These are phyloP conservation scores for Adoxophyes honmai DNA, from an alignment of 1,140 invertebrate species.

Conservation along the genomic window DNA sequence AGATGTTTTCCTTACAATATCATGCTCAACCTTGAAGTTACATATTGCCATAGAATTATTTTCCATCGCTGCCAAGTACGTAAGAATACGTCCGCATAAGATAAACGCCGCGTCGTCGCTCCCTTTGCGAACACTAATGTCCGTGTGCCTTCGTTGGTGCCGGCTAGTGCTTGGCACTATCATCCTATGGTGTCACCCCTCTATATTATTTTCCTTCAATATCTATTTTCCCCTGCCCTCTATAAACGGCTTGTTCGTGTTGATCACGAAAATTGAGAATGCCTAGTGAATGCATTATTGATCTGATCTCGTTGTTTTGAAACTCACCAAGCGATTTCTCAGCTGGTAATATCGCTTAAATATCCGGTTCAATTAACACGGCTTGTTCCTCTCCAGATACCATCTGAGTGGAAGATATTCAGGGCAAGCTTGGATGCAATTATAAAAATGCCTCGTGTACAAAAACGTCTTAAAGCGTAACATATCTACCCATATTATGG, in stretches of 20 bases:
- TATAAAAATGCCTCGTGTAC: conserved; percentile 33
- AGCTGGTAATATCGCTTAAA: not conserved
- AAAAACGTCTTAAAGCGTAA: conserved; percentile 1
- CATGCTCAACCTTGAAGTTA: conserved; percentile 3
- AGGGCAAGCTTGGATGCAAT: conserved; percentile 35
- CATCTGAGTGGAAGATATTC: conserved; percentile 34
- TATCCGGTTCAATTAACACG: conserved; percentile 13
- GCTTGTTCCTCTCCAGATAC: conserved; percentile 6
- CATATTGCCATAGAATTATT: not conserved
- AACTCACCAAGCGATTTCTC: not conserved
- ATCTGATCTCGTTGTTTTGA: conserved; percentile 6
- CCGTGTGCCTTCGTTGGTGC: conserved; percentile 3
- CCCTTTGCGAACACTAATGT: conserved; percentile 3
- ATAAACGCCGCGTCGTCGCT: not conserved
- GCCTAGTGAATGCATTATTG: not conserved
- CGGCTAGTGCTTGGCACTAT: conserved; percentile 1
- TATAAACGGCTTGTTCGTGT: not conserved
- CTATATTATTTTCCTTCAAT: not conserved
- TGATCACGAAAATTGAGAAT: conserved; percentile 7
- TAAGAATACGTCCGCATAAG: not conserved
- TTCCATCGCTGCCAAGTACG: not conserved
- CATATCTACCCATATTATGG: too few species aligned
- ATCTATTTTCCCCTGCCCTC: not conserved
- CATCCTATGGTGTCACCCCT: conserved; percentile 9
- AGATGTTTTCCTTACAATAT: conserved; percentile 8